Base-by-base conservation (phyloP, 1,140 invertebrate genomes). In the Oncopeltus fasciatus region DNA sequence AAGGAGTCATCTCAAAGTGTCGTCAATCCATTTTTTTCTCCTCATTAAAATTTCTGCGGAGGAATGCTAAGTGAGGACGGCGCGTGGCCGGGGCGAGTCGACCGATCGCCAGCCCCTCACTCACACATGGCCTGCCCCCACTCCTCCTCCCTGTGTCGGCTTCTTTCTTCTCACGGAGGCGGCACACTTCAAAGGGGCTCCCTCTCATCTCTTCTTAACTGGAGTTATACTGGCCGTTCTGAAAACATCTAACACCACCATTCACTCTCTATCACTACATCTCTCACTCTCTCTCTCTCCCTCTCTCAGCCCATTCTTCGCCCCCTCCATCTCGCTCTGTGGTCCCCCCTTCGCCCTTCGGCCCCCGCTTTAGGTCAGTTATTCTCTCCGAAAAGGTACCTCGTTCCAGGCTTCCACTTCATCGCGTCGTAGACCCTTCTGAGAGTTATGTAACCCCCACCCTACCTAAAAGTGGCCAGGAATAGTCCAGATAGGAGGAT, bases 221-320 rank as follows among this genome's bases (percentile, higher is more conserved):
- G 31, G 31, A 38, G 31, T 38, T 38, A 38, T 38, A 38, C 31
- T 38, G 14, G 31, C 31, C 31, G 14, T 5, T 38, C 31, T 38
- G 31, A 38, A 38, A 38, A 38, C 31, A 38, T 38, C 31, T 38
- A 5, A 38, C 31, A 38, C 31, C 14, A 38, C 31, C 31, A 38
- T 38, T 38, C 31, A 38, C 31, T 38, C 31, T 14, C 31, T 38
- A 38, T 38, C 31, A 38, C 31, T 14, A 5, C 31, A 26, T 33
- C 57, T 58, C 57, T 58, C 57, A n/a, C 57, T 58, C 57, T 58
- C 57, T 33, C 57, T 24, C 51, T 56, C 51, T 26, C 51, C 26
- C 51, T 56, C 51, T 26, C 51, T 56, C 51, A 24, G 12, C 18
- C 51, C 26, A 14, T 56, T 24, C 18, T 24, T 56, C 51, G 12